These are phyloP conservation scores for Drosophila seguyi DNA, from an alignment of 1,140 invertebrate species.

Conservation along the genomic window DNA sequence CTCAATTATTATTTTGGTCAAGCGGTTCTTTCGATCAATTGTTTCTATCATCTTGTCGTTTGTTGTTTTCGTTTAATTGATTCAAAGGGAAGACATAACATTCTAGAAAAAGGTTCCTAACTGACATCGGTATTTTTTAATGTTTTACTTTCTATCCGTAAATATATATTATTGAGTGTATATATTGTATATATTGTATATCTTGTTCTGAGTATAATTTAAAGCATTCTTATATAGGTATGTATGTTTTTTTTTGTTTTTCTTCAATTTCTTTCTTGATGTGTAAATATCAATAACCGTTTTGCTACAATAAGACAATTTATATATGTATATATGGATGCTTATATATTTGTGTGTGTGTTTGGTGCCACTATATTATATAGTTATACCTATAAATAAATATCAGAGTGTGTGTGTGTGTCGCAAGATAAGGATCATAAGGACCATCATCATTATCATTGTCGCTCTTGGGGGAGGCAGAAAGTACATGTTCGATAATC, in stretches of 20 bases:
- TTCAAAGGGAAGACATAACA: slow-evolving; percentile 83
- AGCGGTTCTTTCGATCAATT: slow-evolving; percentile 45
- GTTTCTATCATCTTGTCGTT: slow-evolving; percentile 37
- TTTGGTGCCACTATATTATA: slow-evolving; percentile 66
- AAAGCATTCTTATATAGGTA: slow-evolving; percentile 60
- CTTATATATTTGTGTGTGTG: slow-evolving; percentile 41
- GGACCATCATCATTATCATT: not conserved
- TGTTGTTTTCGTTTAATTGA: slow-evolving; percentile 61
- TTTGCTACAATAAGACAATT: slow-evolving; percentile 75
- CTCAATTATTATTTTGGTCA: slow-evolving; percentile 45
- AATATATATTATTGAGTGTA: slow-evolving; percentile 59
- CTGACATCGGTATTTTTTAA: slow-evolving; percentile 59
- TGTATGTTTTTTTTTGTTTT: slow-evolving; percentile 43
- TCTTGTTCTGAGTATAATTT: slow-evolving; percentile 65
- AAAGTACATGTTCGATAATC: slow-evolving; percentile 21
- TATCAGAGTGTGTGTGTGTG: slow-evolving; percentile 47
- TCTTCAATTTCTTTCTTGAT: slow-evolving; percentile 50
- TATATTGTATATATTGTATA: slow-evolving; percentile 63
- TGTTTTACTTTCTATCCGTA: slow-evolving; percentile 15
- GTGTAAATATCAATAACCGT: slow-evolving; percentile 79
- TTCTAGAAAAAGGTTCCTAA: slow-evolving; percentile 80
- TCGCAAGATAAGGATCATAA: not conserved
- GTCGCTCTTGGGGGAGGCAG: slow-evolving; percentile 20
- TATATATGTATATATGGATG: slow-evolving; percentile 20
- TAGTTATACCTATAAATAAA: slow-evolving; percentile 65